Percentiles rank a stretch among this genome's conserved stretches.
These are phyloP conservation scores for Drosophila gaucha DNA, from an alignment of 2,888 invertebrate species.

Conservation along the genomic window DNA sequence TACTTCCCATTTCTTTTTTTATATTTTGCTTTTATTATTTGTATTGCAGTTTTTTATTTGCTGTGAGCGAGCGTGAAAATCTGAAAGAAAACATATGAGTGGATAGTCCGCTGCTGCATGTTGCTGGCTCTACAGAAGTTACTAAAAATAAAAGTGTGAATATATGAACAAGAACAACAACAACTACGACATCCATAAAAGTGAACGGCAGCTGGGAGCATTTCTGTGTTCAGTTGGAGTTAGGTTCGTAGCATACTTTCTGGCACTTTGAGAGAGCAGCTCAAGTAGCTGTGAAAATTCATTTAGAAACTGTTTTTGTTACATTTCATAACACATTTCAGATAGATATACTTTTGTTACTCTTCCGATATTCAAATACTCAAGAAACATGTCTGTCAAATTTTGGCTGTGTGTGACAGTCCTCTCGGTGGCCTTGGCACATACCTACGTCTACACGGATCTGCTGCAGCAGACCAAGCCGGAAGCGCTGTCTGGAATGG, in stretches of 20 bases:
- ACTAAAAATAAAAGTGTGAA: constrained; percentile 59
- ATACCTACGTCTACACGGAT: constrained; percentile 22
- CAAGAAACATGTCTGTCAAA: constrained; percentile 23
- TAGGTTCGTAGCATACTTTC: constrained; percentile 31
- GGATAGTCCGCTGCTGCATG: constrained; percentile 26
- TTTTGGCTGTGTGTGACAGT: constrained; percentile 27
- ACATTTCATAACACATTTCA: background rate
- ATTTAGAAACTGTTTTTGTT: constrained; percentile 10
- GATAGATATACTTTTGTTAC: background rate
- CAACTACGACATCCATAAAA: background rate
- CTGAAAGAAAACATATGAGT: constrained; percentile 70
- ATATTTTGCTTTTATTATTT: constrained; percentile 55
- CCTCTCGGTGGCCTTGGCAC: constrained; percentile 26
- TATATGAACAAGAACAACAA: constrained; percentile 19
- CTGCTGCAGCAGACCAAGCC: background rate
- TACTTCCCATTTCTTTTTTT: background rate
- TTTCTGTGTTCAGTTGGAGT: constrained; percentile 22
- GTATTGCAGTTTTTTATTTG: constrained; percentile 41
- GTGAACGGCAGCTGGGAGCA: constrained; percentile 15
- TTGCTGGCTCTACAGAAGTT: constrained; percentile 38
- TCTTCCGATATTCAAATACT: background rate
- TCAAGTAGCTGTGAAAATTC: constrained; percentile 27
- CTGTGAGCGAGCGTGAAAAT: constrained; percentile 58
- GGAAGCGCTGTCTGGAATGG: background rate
- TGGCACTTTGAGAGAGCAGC: constrained; percentile 7